Conservation (phyloP, 2,797 vertebrate species). For the Myotis findleyi region DNA sequence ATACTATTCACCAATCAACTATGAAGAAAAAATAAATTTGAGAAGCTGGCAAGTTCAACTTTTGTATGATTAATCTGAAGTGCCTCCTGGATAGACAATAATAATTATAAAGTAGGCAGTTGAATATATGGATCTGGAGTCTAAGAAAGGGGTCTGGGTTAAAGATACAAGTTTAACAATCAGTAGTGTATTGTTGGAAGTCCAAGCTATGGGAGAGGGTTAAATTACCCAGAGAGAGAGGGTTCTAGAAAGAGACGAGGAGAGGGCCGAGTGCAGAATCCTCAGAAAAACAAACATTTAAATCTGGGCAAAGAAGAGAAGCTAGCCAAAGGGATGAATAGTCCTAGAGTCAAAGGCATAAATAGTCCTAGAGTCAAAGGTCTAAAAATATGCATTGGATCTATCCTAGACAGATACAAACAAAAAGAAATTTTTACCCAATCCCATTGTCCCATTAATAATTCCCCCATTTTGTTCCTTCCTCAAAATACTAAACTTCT, state of each 20-base stretch:
- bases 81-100: neutral
- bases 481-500: slow-evolving; percentile 20
- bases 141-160: neutral
- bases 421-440: neutral
- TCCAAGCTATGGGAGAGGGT: neutral
- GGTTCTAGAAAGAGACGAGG: neutral
- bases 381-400: slow-evolving; percentile 26
- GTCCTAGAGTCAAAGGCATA: neutral
- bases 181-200: neutral
- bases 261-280: neutral
- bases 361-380: neutral
- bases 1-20: neutral
- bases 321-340: neutral
- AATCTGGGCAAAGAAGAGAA: neutral
- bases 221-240: neutral
- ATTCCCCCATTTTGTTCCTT: neutral
- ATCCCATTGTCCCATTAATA: neutral
- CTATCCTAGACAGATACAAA: neutral
- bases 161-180: slow-evolving; percentile 29
- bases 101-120: neutral
- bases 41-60: neutral
- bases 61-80: neutral
- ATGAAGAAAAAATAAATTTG: slow-evolving; percentile 13
- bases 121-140: neutral
- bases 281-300: slow-evolving; percentile 13